Evolutionary conservation across 2,888 invertebrate species (phyloP), one percentile per base, ranked within the genome.

Genomic region (Psococerastis gibbosa): DNA sequence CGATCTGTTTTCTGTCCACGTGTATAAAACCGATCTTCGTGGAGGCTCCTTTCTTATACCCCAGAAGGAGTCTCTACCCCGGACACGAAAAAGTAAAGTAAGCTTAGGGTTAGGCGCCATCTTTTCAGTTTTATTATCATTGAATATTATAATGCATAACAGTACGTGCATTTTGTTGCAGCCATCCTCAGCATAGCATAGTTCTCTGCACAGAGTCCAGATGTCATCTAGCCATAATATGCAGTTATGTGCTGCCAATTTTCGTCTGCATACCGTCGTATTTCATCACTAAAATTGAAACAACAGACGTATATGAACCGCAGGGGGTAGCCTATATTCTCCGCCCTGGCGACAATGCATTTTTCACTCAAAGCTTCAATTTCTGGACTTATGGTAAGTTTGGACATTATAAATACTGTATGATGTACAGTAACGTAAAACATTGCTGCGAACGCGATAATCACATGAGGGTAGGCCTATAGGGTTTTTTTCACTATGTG

Each of bases 231-330:
- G 81, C 83, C 9, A 81, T 91, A 45, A 58, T 75, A 17, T 66
- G 73, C 52, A 82, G 84, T 49, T 84, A 83, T 57, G 55, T 83
- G 43, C 65, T 79, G 11, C 82, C 88, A 2, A 71, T 83, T 1
- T 63, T 88, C 43, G 70, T 88, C 16, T 89, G 88, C 59, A 71
- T 81, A 45, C 91, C 91, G 1, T 81, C 83, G 42, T 85, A 78
- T 58, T 69, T 87, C 59, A 76, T 73, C 16, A 77, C 79, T 54
- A 67, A 70, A 64, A 43, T 68, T 64, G 49, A 63, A 63, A 69
- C 67, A 2, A 66, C 68, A 5, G 56, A 63, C 1, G 61, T 73
- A 3, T 52, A 62, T 3, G 72, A 73, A 53, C 63, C 70, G 9
- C 61, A 71, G 41, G 70, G 69, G 2, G 68, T 71, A 17, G 57